Evolutionary conservation across 2,888 invertebrate genomes (phyloP), one percentile per base, ranked within the genome.

Genomic region (Agapostemon virescens): DNA sequence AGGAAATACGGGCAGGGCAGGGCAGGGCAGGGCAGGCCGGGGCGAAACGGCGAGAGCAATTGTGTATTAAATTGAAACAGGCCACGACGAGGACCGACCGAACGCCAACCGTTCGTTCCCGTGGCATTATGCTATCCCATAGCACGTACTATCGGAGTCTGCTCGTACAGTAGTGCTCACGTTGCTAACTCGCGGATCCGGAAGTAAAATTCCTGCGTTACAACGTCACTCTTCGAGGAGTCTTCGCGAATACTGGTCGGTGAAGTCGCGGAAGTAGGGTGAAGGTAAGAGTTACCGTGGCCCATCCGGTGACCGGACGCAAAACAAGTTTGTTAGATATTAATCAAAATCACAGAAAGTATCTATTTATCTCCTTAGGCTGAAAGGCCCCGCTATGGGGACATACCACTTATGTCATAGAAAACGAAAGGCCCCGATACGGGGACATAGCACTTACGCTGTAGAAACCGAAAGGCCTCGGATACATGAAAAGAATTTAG

Each of bases 21-120:
- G 45, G 45, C 20, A 4, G 23, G 23, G 49, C 61, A 26, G 42
- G 58, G 30, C 61, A 15, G 66, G 49, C 61, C 42, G 42, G 58
- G 30, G 64, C 20, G 66, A 17, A 49, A 69, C 52, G 66, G 36
- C 49, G 76, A 69, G 79, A 74, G 75, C 74, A 74, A 77, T 77
- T 76, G 75, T 74, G 79, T 74, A 83, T 84, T 81, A 83, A 83
- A 85, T 82, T 77, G 76, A 83, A 85, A 79, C 73, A 80, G 69
- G 67, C 81, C 76, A 69, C 77, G 79, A 83, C 55, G 66, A 61
- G 70, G 73, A 83, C 66, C 66, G 40, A 49, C 26, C 26, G 15
- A 55, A 55, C 23, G 55, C 26, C 55, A 55, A 55, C 26, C 55
- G 55, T 55, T 42, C 76, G 71, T 80, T 76, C 74, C 72, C 77